Evolutionary conservation across 2,888 invertebrate genomes (phyloP), one percentile per base, ranked within the genome.

Genomic region (Stratiomys singularior): DNA sequence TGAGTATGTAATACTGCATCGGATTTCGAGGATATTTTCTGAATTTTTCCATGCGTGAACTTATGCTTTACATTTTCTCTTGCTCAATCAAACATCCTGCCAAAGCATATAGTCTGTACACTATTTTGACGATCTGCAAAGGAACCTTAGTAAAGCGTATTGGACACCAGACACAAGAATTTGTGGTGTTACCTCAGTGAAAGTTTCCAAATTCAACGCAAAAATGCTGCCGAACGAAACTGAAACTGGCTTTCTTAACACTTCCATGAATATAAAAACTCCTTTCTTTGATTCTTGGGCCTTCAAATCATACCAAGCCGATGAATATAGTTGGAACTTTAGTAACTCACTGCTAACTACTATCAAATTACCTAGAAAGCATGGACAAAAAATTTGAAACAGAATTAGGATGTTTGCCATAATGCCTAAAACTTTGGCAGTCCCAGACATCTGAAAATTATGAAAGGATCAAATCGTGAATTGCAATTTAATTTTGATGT

Each of bases 141-240:
- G 15, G 4, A 52, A 52, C 3, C 15, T 13, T n/a, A n/a, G n/a
- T n/a, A n/a, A n/a, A 52, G 4, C 15, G 15, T 52, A 37, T 52
- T n/a, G 15, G 3, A 9, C 52, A 52, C 15, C 15, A 9, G 3
- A 52, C 15, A 52, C 15, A 52, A 9, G 3, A 13, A 52, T n/a
- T 52, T 3, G 15, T 15, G 9, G 13, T 52, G 7, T 9, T 52
- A 52, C 52, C 52, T 13, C 18, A 18, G 52, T 52, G 15, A 52
- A 52, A n/a, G 52, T 52, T 52, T 52, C 52, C 52, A 52, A 52
- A 52, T 52, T 52, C 18, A 52, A 52, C 52, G 15, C 52, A 52
- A 52, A 52, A 52, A 52, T 52, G 4, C 18, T 4, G 15, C 52
- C 52, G 15, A 52, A 52, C 15, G 52, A n/a, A 9, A 52, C 15